Percentiles rank a stretch among this genome's conserved stretches.
phyloP scores from a whole-genome alignment of 1,140 invertebrate genomes.

The Acyrthosiphon pisum region DNA sequence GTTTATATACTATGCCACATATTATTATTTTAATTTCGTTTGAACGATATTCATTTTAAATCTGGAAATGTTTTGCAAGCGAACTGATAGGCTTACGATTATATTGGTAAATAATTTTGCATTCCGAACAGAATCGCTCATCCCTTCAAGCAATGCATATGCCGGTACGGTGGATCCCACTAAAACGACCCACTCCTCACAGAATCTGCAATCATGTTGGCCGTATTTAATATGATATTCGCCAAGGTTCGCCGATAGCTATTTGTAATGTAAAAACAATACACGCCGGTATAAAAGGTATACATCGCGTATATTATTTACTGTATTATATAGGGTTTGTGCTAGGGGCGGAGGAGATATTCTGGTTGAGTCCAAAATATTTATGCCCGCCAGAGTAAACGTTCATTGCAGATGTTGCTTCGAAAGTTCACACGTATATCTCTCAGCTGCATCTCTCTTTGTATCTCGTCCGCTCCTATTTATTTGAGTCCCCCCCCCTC shows the following conservation, averaged over 20 bases:
- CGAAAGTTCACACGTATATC: conserved; percentile 17
- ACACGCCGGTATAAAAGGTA: background rate
- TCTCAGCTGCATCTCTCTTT: background rate
- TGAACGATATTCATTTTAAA: background rate
- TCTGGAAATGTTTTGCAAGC: background rate
- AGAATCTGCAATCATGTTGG: background rate
- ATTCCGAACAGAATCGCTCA: background rate
- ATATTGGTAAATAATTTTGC: background rate
- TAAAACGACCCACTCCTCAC: background rate
- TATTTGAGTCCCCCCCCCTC: background rate
- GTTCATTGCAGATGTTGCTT: background rate
- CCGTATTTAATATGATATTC: background rate
- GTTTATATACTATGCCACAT: no score
- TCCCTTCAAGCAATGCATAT: background rate
- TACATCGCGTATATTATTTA: background rate
- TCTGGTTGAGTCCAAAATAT: background rate
- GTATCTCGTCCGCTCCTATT: background rate
- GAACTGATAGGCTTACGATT: background rate
- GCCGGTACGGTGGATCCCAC: background rate
- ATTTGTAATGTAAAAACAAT: background rate
- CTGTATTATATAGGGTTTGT: background rate
- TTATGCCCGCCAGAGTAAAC: background rate
- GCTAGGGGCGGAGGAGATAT: background rate
- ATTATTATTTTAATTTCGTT: background rate
- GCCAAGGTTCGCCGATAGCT: background rate